These are phyloP conservation scores for Paradoxurus hermaphroditus DNA, from an alignment of 2,113 vertebrate genomes.

Conservation along the genomic window DNA sequence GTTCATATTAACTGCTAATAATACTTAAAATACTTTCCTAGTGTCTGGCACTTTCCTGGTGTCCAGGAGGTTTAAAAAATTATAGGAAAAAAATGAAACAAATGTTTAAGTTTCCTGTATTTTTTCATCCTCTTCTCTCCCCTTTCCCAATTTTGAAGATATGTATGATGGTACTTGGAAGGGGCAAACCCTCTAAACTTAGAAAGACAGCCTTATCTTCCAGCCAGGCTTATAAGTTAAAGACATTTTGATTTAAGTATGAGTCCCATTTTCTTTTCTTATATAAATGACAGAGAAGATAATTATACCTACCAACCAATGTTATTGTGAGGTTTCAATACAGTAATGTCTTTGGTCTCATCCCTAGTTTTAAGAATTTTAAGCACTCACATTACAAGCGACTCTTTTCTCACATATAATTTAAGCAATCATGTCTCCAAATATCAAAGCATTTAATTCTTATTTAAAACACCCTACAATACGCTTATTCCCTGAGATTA, in stretches of 20 bases:
- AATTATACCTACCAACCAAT: not conserved
- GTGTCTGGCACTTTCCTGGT: not conserved
- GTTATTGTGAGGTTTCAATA: not conserved
- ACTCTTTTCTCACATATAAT: not conserved
- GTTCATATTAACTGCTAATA: not conserved
- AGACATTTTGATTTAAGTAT: not conserved
- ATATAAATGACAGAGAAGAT: not conserved
- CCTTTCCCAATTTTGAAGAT: not conserved
- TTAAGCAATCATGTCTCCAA: not conserved
- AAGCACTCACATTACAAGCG: not conserved
- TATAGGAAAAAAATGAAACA: not conserved
- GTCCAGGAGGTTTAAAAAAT: not conserved
- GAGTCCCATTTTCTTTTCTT: not conserved
- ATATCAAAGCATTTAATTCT: not conserved
- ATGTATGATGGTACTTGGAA: not conserved
- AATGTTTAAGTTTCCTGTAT: not conserved
- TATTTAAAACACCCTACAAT: not conserved
- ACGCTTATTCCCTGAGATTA: not conserved
- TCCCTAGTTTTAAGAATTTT: slow-evolving; percentile 34
- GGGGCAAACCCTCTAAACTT: not conserved
- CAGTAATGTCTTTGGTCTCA: not conserved
- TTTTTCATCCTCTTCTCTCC: not conserved
- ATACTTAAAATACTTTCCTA: not conserved
- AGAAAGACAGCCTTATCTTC: not conserved
- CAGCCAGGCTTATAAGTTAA: not conserved